Evolutionary conservation across 2,888 invertebrate species (phyloP).

Genomic region (Phengaris arion): DNA sequence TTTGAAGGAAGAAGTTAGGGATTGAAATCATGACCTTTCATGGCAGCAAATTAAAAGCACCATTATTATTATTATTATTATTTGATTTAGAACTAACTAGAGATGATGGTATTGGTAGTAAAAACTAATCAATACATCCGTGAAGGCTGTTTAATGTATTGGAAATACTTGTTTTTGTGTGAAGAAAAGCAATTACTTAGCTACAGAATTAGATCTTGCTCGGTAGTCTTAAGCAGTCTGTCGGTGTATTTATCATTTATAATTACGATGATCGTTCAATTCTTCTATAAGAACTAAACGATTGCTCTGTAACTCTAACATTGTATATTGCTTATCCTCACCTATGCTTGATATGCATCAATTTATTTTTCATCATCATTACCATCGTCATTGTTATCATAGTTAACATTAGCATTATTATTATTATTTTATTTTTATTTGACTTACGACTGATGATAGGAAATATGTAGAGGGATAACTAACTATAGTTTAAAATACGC

Average conservation of each 20-base stretch:
- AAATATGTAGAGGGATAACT: neutral
- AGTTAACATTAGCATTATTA: no score
- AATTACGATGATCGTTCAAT: constrained; percentile 9
- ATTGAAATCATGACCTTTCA: neutral
- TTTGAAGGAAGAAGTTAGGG: neutral
- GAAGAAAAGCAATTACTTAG: constrained; percentile 26
- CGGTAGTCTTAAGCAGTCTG: constrained; percentile 21
- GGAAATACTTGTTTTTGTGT: constrained; percentile 28
- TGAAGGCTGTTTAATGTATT: constrained; percentile 7
- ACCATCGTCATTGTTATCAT: neutral
- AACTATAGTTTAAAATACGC: neutral
- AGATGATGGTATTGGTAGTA: neutral
- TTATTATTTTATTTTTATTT: no score
- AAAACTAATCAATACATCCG: constrained; percentile 25
- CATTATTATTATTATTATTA: no score
- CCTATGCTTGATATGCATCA: neutral
- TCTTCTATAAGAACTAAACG: constrained; percentile 16
- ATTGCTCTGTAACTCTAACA: neutral
- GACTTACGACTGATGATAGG: no score
- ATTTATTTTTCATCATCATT: neutral
- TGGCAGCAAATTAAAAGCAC: neutral
- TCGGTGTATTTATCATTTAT: constrained; percentile 25
- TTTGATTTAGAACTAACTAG: constrained; percentile 9
- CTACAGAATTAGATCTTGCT: constrained; percentile 23
- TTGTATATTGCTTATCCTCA: neutral